phyloP scores from a whole-genome alignment of 2,888 invertebrate species.

The Thalpophila matura region DNA sequence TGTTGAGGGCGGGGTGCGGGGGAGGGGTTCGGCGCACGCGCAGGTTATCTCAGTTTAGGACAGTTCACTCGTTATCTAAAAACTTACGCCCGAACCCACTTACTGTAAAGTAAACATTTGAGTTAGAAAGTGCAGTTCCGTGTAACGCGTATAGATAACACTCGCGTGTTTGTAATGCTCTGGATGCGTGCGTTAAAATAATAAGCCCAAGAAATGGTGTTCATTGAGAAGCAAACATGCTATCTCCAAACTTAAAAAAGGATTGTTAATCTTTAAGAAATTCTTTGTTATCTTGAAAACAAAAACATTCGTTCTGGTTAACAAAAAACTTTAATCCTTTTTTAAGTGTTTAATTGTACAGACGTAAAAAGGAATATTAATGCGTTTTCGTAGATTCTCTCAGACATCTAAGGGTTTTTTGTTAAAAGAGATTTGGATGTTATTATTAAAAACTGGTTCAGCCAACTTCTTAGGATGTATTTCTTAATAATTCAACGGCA shows the following conservation, averaged over 20 bases:
- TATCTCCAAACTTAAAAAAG: conserved; percentile 58
- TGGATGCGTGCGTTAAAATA: conserved; percentile 81
- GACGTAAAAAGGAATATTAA: conserved; percentile 47
- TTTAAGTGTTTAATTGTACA: conserved; percentile 44
- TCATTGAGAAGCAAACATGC: conserved; percentile 77
- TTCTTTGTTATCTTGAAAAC: conserved; percentile 54
- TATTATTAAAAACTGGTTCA: conserved; percentile 9
- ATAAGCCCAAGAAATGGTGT: conserved; percentile 66
- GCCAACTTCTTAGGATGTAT: conserved; percentile 20
- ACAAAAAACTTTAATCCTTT: conserved; percentile 49
- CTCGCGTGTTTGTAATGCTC: conserved; percentile 81
- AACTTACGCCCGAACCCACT: conserved; percentile 81
- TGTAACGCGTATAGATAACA: conserved; percentile 87
- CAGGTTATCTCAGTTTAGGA: conserved; percentile 81
- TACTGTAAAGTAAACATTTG: conserved; percentile 87
- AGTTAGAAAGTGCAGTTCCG: conserved; percentile 90
- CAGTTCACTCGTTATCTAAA: conserved; percentile 86
- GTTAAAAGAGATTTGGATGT: conserved; percentile 9
- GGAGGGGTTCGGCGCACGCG: conserved; percentile 72
- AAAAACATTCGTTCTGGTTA: conserved; percentile 52
- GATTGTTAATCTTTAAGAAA: conserved; percentile 59
- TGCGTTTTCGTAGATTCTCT: conserved; percentile 14
- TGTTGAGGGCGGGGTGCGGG: conserved; percentile 56
- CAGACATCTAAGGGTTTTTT: conserved; percentile 29
- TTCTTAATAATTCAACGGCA: background rate